These are phyloP conservation scores for Sprattus sprattus DNA, from an alignment of 2,113 vertebrate genomes.

Conservation along the genomic window DNA sequence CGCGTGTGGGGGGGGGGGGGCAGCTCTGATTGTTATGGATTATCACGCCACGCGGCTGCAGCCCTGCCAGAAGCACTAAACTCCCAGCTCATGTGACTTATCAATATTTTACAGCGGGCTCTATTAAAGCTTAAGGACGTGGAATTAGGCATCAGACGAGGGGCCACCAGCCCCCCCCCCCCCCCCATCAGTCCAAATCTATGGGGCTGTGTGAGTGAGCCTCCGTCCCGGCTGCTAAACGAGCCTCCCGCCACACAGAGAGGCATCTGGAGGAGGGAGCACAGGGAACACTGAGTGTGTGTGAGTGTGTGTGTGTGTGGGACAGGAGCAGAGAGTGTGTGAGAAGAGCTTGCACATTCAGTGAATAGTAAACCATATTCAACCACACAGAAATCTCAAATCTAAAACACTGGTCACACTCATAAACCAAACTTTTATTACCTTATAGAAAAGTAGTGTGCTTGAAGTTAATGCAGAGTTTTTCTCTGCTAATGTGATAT, in stretches of 20 bases:
- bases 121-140: slow-evolving; percentile 69
- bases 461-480: background rate
- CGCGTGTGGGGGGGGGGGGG: too few relatives aligned
- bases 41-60: slow-evolving; percentile 58
- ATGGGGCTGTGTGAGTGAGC: background rate
- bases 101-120: slow-evolving; percentile 74
- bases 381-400: background rate
- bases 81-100: slow-evolving; percentile 73
- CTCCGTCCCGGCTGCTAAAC: background rate
- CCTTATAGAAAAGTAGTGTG: background rate
- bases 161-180: background rate
- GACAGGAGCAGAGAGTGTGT: background rate
- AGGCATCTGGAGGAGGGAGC: background rate
- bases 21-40: slow-evolving; percentile 58
- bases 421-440: background rate
- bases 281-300: background rate
- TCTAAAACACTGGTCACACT: background rate
- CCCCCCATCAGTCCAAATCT: background rate
- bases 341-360: background rate
- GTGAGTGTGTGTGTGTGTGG: background rate
- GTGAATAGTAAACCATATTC: background rate
- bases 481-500: background rate
- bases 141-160: background rate
- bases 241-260: background rate
- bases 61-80: slow-evolving; percentile 70